A percentile compares a stretch with the other conserved stretches of the same genome.
Conservation (phyloP, 1,140 invertebrate species). For the Archivesica marissinica region DNA sequence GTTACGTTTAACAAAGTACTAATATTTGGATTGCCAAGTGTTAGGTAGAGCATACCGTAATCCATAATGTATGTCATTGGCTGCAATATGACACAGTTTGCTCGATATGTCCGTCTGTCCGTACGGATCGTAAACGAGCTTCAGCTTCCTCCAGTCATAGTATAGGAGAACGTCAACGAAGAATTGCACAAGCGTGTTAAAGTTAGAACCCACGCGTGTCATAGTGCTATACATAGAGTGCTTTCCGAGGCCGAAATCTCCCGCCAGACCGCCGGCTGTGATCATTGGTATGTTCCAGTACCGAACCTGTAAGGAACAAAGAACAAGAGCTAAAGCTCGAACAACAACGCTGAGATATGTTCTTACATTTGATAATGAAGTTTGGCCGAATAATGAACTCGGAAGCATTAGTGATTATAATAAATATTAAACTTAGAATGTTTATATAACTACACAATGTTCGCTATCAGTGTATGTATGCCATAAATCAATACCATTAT, state of each 20-base stretch:
- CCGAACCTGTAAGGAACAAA: slow-evolving; percentile 61
- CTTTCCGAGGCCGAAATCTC: slow-evolving; percentile 87
- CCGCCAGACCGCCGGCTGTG: slow-evolving; percentile 92
- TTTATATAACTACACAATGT: too few species aligned
- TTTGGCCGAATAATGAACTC: too few species aligned
- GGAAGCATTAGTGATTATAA: too few species aligned
- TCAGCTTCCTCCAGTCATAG: slow-evolving; percentile 88
- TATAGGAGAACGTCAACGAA: slow-evolving; percentile 87
- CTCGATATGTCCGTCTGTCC: slow-evolving; percentile 85
- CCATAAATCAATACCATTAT: too few species aligned
- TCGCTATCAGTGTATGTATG: too few species aligned
- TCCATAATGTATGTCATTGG: slow-evolving; percentile 64
- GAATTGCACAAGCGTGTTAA: slow-evolving; percentile 89
- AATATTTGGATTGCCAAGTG: too few species aligned
- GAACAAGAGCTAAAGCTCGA: too few species aligned
- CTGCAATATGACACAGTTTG: slow-evolving; percentile 84
- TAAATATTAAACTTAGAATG: too few species aligned
- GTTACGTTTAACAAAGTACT: too few species aligned
- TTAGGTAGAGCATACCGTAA: slow-evolving; percentile 6
- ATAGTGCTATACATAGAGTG: slow-evolving; percentile 88
- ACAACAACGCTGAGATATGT: too few species aligned
- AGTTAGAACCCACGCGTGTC: slow-evolving; percentile 93
- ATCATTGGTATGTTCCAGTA: slow-evolving; percentile 93
- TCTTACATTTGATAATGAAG: too few species aligned
- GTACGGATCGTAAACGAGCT: slow-evolving; percentile 89